Percentiles rank a stretch among this genome's conserved stretches.
phyloP scores from a whole-genome alignment of 53 echinoderm and acorn worm genomes.

The Henricia sp. region DNA sequence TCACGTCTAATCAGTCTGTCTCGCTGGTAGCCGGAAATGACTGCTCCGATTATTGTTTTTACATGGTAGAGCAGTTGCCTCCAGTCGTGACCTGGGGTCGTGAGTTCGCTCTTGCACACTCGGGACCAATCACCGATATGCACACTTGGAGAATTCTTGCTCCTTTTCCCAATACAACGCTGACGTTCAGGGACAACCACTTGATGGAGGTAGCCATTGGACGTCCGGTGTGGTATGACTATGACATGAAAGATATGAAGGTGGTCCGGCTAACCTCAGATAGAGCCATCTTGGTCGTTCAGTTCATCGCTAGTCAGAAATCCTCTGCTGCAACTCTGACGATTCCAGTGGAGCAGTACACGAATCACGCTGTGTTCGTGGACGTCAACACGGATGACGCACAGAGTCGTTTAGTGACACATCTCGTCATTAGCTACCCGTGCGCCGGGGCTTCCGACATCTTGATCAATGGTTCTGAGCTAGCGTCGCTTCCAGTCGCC shows the following conservation, averaged over 20 bases:
- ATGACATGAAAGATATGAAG: not conserved
- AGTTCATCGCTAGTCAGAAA: constrained; percentile 29
- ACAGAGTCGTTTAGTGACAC: no score
- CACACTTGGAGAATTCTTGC: constrained; percentile 45
- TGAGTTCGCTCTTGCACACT: constrained; percentile 45
- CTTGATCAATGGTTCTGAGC: not conserved
- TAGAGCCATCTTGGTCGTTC: constrained; percentile 57
- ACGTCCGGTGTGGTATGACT: constrained; percentile 31
- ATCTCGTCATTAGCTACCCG: not conserved
- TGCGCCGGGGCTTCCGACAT: constrained; percentile 1
- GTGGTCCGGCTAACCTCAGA: not conserved
- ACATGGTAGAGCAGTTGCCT: constrained; percentile 69
- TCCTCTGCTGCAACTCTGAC: not conserved
- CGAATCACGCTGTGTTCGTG: not conserved
- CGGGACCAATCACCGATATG: not conserved
- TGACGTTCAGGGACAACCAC: constrained; percentile 39
- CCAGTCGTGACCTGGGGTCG: constrained; percentile 60
- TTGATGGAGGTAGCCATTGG: constrained; percentile 5
- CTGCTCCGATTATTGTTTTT: constrained; percentile 68
- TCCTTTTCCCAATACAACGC: constrained; percentile 55
- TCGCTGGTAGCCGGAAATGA: constrained; percentile 66
- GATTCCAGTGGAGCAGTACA: constrained; percentile 11
- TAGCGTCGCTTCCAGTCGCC: not conserved
- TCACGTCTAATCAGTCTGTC: constrained; percentile 40
- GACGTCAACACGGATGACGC: not conserved